Evolutionary conservation across 2,113 vertebrate genomes (phyloP).

Genomic region (Caloenas nicobarica): DNA sequence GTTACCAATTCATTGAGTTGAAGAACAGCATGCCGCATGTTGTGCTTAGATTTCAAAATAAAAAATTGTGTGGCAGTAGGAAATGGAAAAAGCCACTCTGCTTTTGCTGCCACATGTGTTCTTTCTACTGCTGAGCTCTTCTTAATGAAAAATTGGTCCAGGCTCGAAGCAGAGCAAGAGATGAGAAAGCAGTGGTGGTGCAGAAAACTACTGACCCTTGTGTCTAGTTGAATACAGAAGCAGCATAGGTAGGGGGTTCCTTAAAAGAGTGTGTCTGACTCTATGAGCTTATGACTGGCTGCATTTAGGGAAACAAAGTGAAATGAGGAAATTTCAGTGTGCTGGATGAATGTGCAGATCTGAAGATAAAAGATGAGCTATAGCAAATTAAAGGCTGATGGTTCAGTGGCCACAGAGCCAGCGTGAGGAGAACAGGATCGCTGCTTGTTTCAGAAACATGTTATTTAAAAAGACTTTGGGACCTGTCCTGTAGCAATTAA

Average conservation of each 20-base stretch:
- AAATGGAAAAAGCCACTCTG: not conserved
- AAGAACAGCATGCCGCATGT: not conserved
- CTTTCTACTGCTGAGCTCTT: not conserved
- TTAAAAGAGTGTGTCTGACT: not conserved
- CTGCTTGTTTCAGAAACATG: not conserved
- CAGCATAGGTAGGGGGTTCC: not conserved
- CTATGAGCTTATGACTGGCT: not conserved
- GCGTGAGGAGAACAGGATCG: not conserved
- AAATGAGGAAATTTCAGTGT: not conserved
- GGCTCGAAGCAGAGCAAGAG: not conserved
- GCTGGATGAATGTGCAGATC: not conserved
- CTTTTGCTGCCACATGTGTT: not conserved
- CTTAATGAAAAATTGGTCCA: not conserved
- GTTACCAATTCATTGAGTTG: not conserved
- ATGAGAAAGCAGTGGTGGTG: not conserved
- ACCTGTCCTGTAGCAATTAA: not conserved
- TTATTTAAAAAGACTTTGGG: not conserved
- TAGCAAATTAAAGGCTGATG: not conserved
- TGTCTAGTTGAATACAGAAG: not conserved
- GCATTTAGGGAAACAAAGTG: not conserved
- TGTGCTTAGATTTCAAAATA: constrained; percentile 17
- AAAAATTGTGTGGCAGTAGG: not conserved
- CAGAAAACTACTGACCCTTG: not conserved
- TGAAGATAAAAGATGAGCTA: not conserved
- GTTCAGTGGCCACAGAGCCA: not conserved